Evolutionary conservation across 2,797 vertebrate genomes (phyloP), one percentile per base, ranked within the genome.

Genomic region (Carduelis carduelis): DNA sequence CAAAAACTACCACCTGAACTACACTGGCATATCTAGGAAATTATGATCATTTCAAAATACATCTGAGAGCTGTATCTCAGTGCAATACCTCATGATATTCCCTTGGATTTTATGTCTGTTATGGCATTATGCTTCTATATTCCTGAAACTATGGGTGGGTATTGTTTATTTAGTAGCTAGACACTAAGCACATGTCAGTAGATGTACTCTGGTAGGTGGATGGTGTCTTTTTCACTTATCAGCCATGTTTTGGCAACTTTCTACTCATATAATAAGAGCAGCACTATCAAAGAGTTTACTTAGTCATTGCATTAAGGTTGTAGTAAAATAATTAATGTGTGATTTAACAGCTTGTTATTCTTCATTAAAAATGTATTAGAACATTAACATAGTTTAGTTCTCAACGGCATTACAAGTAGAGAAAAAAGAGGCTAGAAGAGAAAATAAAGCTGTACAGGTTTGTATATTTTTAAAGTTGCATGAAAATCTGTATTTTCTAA

Each of bases 281-380:
- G 39, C 65, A 64, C 37, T 52, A 35, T 78, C 43, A 83, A 83
- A 83, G 55, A 66, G 8, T 89, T 96, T 89, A 92, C 46, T 92
- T 87, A 92, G 86, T 85, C 57, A 70, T 92, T 91, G 37, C 43
- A 66, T 92, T 83, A 96, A 86, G 44, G 52, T 61, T 84, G 34
- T 50, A 93, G 75, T 34, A 72, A 83, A 95, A 95, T 95, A 87
- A 96, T 84, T 95, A 93, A 96, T 95, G 80, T 55, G 63, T 30
- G 76, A 89, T 95, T 95, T 95, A 96, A 90, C 87, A 89, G 69
- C 95, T 95, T 90, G 74, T 95, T 95, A 87, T 93, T 96, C 82
- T 89, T 95, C 85, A 94, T 97, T 95, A 97, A 95, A 97, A 93
- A 91, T 94, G n/a, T 63, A 96, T 78, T 60, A 93, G 68, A 75